Conservation (phyloP, 2,888 invertebrate species). For the Lepidocyrtinus sp. region DNA sequence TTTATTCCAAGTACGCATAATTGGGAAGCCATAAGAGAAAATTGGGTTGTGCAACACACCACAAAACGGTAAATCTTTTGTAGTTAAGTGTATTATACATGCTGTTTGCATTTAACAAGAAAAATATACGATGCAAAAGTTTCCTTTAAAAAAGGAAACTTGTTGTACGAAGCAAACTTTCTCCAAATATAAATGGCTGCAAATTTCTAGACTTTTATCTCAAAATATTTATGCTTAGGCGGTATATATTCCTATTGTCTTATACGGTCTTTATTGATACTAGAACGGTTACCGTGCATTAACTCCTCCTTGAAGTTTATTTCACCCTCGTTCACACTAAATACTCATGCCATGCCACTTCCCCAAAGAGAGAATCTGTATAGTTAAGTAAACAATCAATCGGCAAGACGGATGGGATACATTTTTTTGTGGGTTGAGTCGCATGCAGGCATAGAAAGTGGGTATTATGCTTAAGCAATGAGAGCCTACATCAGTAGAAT, state of each 20-base stretch:
- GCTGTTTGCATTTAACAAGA: constrained; percentile 10
- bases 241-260: constrained; percentile 11
- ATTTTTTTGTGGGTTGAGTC: constrained; percentile 7
- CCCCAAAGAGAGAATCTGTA: neutral
- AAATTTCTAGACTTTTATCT: constrained; percentile 5
- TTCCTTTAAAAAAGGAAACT: neutral
- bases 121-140: constrained; percentile 8
- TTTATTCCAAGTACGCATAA: neutral
- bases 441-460: constrained; percentile 3
- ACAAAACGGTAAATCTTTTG: constrained; percentile 4
- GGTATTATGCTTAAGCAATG: neutral
- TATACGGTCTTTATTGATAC: neutral
- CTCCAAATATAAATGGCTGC: neutral
- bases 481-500: neutral
- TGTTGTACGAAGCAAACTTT: neutral
- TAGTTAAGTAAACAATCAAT: constrained; percentile 13
- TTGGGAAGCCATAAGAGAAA: constrained; percentile 16
- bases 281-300: constrained; percentile 10
- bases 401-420: neutral
- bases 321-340: constrained; percentile 1
- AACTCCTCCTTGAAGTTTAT: neutral
- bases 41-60: constrained; percentile 6
- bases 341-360: neutral
- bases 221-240: too few relatives aligned
- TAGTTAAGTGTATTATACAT: constrained; percentile 15